Evolutionary conservation across 2,797 vertebrate genomes (phyloP), one percentile per base, ranked within the genome.

Genomic region (Microtus agrestis): DNA sequence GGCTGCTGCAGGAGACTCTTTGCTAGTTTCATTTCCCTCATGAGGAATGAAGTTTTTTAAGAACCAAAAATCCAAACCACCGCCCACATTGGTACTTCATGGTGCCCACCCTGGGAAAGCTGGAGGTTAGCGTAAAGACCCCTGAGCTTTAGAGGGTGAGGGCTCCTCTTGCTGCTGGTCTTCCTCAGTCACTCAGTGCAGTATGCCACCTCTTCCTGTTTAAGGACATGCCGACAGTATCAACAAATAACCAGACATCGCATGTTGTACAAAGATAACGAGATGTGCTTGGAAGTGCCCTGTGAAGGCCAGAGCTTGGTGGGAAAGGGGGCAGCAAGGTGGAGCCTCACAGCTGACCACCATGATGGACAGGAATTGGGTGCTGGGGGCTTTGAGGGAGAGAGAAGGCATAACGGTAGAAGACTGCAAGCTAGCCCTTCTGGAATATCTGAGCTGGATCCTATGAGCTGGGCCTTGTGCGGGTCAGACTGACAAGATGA

Each of bases 21-120:
- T 34, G 21, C 89, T 82, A 89, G 98, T 98, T 98, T 98, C 98
- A 96, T 98, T 98, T 98, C 98, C 98, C 95, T 97, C 97, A 97
- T 98, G 97, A 98, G 97, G 97, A 98, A 98, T 97, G 96, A 97
- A 97, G 97, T 91, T 97, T 97, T 97, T 98, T 43, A 71, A 59
- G 95, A 90, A 96, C 80, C 43, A 94, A 97, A 97, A 98, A 97
- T 97, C 94, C 96, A 98, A 98, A 98, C 97, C 96, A 61, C 93
- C 71, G 2, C 95, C 93, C 90, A 95, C 91, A 65, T 10, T 61
- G 80, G 80, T 46, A 86, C 81, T 71, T 46, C 78, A 11, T 88
- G 90, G 91, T 89, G 92, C 86, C 77, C 87, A 56, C 59, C 31
- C 48, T 67, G 59, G 92, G 81, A 91, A 88, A 73, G 56, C 37